A percentile compares a stretch with the other conserved stretches of the same genome.
Evolutionary conservation across 2,888 invertebrate species (phyloP).

Genomic region (Dynastes grantii): DNA sequence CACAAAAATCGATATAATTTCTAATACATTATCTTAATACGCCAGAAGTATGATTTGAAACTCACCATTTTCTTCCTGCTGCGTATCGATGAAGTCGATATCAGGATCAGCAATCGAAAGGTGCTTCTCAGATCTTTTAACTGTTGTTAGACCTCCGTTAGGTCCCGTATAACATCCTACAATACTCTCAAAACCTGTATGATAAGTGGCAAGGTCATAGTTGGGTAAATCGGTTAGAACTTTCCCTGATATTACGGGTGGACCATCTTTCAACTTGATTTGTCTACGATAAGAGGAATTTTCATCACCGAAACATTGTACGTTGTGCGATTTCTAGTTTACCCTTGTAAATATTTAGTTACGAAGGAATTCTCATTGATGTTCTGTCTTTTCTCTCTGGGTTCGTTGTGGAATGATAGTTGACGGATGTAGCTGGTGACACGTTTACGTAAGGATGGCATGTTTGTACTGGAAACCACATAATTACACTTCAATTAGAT

Average conservation of each 20-base stretch:
- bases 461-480: constrained; percentile 60
- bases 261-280: constrained; percentile 69
- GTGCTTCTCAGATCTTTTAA: constrained; percentile 79
- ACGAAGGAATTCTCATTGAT: constrained; percentile 78
- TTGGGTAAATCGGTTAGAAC: constrained; percentile 82
- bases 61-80: constrained; percentile 66
- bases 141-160: constrained; percentile 84
- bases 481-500: background rate
- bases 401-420: constrained; percentile 78
- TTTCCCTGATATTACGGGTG: constrained; percentile 80
- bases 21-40: background rate
- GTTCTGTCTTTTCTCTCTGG: constrained; percentile 71
- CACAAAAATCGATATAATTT: background rate
- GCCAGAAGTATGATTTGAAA: background rate
- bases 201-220: constrained; percentile 72
- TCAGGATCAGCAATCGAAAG: constrained; percentile 79
- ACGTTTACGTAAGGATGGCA: constrained; percentile 82
- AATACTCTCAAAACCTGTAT: constrained; percentile 74
- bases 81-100: constrained; percentile 82
- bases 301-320: background rate
- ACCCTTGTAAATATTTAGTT: constrained; percentile 82
- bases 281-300: constrained; percentile 59
- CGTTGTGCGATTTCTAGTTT: constrained; percentile 60
- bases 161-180: constrained; percentile 87
- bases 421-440: constrained; percentile 83